Conservation (phyloP, 2,113 vertebrate genomes). For the Coptodon bakossiorum region DNA sequence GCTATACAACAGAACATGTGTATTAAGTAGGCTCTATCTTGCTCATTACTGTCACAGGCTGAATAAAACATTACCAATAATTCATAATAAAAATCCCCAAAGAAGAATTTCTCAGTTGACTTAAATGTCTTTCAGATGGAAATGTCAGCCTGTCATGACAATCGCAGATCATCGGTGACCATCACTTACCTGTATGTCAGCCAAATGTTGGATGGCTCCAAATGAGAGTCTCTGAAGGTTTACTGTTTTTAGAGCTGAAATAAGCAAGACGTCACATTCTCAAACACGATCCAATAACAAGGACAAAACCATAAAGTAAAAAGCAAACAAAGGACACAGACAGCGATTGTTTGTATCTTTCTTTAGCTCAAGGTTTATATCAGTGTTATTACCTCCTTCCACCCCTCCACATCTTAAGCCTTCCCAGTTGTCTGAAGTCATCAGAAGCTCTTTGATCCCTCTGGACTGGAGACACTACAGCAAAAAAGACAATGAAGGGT, state of each 20-base stretch:
- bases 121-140: neutral
- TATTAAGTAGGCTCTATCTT: neutral
- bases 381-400: conserved; percentile 34
- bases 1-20: conserved; percentile 47
- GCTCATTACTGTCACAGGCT: neutral
- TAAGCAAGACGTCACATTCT: neutral
- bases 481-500: neutral
- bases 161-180: neutral
- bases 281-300: neutral
- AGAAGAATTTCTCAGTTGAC: neutral
- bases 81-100: neutral
- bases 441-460: conserved; percentile 80
- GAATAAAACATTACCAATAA: neutral
- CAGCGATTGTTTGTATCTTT: neutral
- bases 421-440: conserved; percentile 83
- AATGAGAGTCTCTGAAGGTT: conserved; percentile 84
- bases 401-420: conserved; percentile 69
- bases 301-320: neutral
- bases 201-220: conserved; percentile 72
- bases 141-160: neutral
- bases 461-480: conserved; percentile 75
- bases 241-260: conserved; percentile 77
- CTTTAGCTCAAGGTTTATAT: neutral
- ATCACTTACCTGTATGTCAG: conserved; percentile 72
- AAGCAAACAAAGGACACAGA: neutral